Conservation (phyloP, 2,888 invertebrate species). For the Dichetophora obliterata region DNA sequence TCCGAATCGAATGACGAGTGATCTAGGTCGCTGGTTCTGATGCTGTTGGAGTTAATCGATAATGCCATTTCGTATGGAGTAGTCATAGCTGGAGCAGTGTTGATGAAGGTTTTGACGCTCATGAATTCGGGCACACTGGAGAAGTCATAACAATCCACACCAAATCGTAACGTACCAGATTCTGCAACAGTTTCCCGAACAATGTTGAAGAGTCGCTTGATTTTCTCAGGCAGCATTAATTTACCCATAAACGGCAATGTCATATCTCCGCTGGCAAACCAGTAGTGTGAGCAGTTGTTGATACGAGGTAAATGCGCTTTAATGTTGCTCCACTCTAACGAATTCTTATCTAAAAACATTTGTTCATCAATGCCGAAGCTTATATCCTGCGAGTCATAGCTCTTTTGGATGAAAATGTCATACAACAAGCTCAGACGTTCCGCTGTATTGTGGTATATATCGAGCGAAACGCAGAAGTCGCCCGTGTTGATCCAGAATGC, state of each 20-base stretch:
- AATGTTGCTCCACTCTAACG: conserved; percentile 37
- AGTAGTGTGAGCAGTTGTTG: conserved; percentile 61
- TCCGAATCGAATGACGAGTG: conserved; percentile 57
- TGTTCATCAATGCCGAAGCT: conserved; percentile 64
- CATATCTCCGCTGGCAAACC: conserved; percentile 63
- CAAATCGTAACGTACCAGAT: conserved; percentile 55
- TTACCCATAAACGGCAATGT: conserved; percentile 63
- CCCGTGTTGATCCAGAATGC: conserved; percentile 61
- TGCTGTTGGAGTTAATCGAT: conserved; percentile 45
- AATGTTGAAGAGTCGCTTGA: conserved; percentile 58
- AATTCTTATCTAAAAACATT: conserved; percentile 50
- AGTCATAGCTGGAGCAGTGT: conserved; percentile 51
- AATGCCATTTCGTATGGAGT: conserved; percentile 52
- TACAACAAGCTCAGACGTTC: conserved; percentile 58
- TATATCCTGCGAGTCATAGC: conserved; percentile 55
- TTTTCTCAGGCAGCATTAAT: conserved; percentile 53
- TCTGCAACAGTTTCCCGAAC: conserved; percentile 49
- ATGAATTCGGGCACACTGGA: conserved; percentile 57
- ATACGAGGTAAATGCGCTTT: conserved; percentile 49
- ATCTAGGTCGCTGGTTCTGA: conserved; percentile 62
- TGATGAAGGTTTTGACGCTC: not conserved
- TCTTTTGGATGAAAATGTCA: conserved; percentile 61
- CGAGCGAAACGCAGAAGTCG: conserved; percentile 57
- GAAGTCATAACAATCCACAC: conserved; percentile 63
- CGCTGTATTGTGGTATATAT: conserved; percentile 52